phyloP scores from a whole-genome alignment of 2,888 invertebrate genomes.

The Dermolepida albohirtum region DNA sequence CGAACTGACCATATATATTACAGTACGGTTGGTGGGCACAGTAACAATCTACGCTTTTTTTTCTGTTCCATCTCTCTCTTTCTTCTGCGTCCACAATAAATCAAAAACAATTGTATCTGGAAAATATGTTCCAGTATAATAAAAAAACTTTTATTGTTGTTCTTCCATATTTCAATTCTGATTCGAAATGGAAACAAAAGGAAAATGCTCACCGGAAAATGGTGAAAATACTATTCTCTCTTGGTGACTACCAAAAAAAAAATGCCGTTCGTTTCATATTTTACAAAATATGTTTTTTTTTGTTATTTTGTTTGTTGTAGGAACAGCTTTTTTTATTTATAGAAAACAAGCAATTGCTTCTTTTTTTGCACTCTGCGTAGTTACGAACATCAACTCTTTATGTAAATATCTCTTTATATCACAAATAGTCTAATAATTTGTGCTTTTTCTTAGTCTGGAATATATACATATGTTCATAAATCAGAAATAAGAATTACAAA shows the following conservation, averaged over 20 bases:
- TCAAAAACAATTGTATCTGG: conserved; percentile 53
- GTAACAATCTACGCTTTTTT: conserved; percentile 50
- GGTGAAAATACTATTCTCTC: conserved; percentile 21
- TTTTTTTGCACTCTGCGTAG: too few species aligned
- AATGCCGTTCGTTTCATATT: conserved; percentile 9
- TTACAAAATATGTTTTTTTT: conserved; percentile 16
- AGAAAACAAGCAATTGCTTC: too few species aligned
- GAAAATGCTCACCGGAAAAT: conserved; percentile 23
- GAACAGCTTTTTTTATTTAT: background rate
- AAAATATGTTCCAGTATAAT: conserved; percentile 48
- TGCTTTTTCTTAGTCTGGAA: too few species aligned
- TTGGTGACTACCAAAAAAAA: conserved; percentile 10
- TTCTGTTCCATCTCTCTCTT: conserved; percentile 30
- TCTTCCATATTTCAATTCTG: conserved; percentile 41
- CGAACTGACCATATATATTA: conserved; percentile 56
- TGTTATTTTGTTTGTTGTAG: conserved; percentile 7
- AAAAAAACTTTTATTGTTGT: conserved; percentile 43
- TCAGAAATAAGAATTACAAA: too few species aligned
- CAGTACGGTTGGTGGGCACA: conserved; percentile 54
- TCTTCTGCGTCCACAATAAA: conserved; percentile 47
- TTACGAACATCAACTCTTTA: too few species aligned
- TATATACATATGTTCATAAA: too few species aligned
- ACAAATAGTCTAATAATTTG: too few species aligned
- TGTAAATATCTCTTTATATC: too few species aligned
- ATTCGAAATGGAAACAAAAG: conserved; percentile 36